Conservation (phyloP, 2,797 vertebrate species). For the Lacerta viridis region DNA sequence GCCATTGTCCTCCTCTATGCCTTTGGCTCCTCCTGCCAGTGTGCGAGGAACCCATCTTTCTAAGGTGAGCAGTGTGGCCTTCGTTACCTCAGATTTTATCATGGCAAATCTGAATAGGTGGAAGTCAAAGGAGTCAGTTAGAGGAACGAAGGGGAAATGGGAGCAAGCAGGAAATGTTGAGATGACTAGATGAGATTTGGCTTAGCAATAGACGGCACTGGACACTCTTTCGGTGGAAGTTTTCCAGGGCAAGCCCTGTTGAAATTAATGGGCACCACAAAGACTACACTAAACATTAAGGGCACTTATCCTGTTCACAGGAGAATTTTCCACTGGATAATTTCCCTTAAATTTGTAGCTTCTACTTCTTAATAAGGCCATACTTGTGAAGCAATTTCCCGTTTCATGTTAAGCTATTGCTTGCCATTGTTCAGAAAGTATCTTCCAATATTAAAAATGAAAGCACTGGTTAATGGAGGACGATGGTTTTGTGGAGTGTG, state of each 20-base stretch:
- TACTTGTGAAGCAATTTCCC: background rate
- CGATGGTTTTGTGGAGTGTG: background rate
- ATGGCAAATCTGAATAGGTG: slow-evolving; percentile 23
- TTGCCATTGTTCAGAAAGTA: background rate
- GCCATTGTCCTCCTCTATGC: background rate
- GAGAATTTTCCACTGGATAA: background rate
- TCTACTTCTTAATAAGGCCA: slow-evolving; percentile 6
- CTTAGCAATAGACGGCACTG: background rate
- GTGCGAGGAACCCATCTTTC: slow-evolving; percentile 4
- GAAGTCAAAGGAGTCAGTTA: background rate
- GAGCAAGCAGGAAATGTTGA: background rate
- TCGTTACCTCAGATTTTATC: slow-evolving; percentile 16
- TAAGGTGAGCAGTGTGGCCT: background rate
- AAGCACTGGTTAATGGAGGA: background rate
- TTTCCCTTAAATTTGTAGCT: slow-evolving; percentile 20
- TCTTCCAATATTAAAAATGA: background rate
- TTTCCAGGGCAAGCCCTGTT: background rate
- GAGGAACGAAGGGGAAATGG: slow-evolving; percentile 36
- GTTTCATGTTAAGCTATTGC: background rate
- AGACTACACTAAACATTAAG: background rate
- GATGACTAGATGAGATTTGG: background rate
- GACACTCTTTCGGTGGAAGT: background rate
- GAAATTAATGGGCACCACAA: background rate
- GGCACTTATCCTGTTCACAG: background rate
- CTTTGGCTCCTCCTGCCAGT: background rate